Base-by-base conservation (phyloP, 2,888 invertebrate species). In the Escarpia spicata region DNA sequence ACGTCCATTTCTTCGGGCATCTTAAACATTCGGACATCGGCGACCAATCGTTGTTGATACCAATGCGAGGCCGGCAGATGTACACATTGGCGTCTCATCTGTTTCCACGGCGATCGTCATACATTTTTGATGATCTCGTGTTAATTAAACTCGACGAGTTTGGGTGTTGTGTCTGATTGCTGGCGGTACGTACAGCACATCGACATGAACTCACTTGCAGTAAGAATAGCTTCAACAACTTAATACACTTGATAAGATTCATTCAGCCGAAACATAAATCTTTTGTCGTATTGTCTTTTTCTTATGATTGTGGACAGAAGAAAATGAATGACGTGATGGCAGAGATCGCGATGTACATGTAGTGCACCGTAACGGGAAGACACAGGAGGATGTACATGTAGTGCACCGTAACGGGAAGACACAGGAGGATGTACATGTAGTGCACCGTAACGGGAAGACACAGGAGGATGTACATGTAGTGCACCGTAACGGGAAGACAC, bases 91-190 rank as follows among this genome's bases (percentile, higher is more conserved):
- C 75, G n/a, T 75, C 75, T 75, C 6, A 75, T 75, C 26, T 26
- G 75, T 75, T 75, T 15, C 75, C 75, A 75, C 26, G 75, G 75
- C 75, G 75, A 75, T 75, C 75, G 75, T n/a, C 75, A 75, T 75
- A 6, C 19, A 75, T 75, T 75, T 75, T 75, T 75, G 75, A 75
- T 75, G 75, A 75, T n/a, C n/a, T 75, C 75, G 75, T 75, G 75
- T 75, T 75, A 75, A 75, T 75, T 75, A 75, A 75, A 75, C 75
- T 75, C 19, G 26, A 75, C 75, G 75, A 75, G 75, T 26, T 60
- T 19, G 75, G 15, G 60, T 15, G 15, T 26, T 26, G 75, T 75
- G 75, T 19, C 19, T 26, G 75, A 26, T 26, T 75, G 75, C 26
- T 75, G 26, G n/a, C n/a, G 75, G 19, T 26, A 75, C 75, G 26